Evolutionary conservation across 64 coral and sea anemone genomes (phyloP).

Genomic region (Pocillopora verrucosa): DNA sequence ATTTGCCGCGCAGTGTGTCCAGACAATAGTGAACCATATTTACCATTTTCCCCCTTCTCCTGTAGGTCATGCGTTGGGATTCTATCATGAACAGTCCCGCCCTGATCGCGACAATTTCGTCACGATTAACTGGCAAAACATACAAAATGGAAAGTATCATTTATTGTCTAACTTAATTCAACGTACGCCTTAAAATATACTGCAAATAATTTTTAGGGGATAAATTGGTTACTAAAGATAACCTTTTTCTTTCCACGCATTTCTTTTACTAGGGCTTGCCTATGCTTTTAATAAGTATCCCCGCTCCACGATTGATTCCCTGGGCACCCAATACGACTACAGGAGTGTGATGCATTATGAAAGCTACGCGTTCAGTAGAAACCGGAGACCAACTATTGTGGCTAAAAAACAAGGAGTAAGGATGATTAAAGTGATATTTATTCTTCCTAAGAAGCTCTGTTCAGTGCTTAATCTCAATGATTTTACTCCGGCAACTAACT

Average conservation of each 20-base stretch:
- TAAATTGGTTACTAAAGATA: no score
- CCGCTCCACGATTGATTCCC: constrained; percentile 24
- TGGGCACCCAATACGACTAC: constrained; percentile 58
- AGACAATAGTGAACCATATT: background rate
- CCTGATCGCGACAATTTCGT: constrained; percentile 23
- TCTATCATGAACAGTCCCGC: constrained; percentile 20
- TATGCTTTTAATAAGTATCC: constrained; percentile 61
- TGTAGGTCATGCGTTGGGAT: constrained; percentile 10
- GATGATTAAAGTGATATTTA: no score
- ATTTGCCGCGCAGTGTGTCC: background rate
- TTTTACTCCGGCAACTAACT: no score
- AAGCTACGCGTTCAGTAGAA: constrained; percentile 38
- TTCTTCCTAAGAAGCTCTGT: no score
- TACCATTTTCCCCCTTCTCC: background rate
- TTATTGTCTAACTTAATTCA: background rate
- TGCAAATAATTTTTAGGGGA: no score
- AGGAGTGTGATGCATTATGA: constrained; percentile 66
- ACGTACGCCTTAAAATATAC: no score
- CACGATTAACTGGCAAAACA: constrained; percentile 1
- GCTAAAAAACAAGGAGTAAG: constrained; percentile 51
- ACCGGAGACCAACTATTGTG: constrained; percentile 28
- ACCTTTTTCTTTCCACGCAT: background rate
- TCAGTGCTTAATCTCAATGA: no score
- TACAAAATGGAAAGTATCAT: background rate
- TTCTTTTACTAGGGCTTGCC: background rate